A percentile compares a stretch with the other conserved stretches of the same genome.
Conservation (phyloP, 2,888 invertebrate species). For the Drosophila formosana region DNA sequence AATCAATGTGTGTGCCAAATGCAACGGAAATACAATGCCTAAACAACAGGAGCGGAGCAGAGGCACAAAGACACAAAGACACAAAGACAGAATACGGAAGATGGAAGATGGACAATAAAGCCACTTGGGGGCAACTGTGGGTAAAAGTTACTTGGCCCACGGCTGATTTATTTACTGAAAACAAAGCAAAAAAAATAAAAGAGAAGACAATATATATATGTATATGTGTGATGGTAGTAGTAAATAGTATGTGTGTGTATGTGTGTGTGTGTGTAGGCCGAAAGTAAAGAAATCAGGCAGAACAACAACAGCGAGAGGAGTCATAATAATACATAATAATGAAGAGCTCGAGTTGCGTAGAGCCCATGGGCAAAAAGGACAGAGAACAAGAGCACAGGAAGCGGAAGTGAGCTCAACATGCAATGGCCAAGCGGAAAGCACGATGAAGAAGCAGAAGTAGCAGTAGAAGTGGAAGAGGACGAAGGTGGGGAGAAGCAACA, state of each 20-base stretch:
- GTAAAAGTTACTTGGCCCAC: slow-evolving; percentile 70
- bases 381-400: slow-evolving; percentile 48
- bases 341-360: slow-evolving; percentile 36
- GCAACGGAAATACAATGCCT: slow-evolving; percentile 47
- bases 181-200: slow-evolving; percentile 32
- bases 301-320: slow-evolving; percentile 29
- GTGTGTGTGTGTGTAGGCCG: neutral
- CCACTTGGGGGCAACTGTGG: slow-evolving; percentile 52
- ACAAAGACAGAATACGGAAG: neutral
- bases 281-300: slow-evolving; percentile 42
- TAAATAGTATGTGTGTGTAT: neutral
- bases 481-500: neutral
- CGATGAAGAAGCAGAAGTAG: slow-evolving; percentile 1
- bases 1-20: slow-evolving; percentile 59
- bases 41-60: slow-evolving; percentile 4
- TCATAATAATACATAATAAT: slow-evolving; percentile 60
- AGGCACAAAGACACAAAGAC: neutral
- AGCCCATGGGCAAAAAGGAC: slow-evolving; percentile 36
- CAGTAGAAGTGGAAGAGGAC: neutral
- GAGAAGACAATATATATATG: neutral
- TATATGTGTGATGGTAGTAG: neutral
- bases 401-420: slow-evolving; percentile 74
- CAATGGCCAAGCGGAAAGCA: slow-evolving; percentile 54
- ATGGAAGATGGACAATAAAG: slow-evolving; percentile 16
- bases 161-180: slow-evolving; percentile 76